Base-by-base conservation (phyloP, 2,888 invertebrate genomes). In the Ormyrus thymus region DNA sequence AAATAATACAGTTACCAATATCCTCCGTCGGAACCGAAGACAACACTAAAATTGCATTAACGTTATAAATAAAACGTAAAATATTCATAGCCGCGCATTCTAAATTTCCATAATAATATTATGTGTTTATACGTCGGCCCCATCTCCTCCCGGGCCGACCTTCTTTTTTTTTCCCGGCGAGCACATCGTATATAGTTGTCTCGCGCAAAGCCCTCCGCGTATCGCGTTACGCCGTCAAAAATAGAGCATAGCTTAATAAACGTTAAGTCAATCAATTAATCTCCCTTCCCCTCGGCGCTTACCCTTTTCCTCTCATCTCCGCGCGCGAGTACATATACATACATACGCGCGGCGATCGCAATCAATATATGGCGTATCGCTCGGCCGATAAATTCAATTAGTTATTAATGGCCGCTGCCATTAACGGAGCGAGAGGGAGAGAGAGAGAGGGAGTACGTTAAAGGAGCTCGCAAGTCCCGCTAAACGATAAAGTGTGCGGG, bases 321-420 rank as follows among this genome's bases (percentile, higher is more conserved):
- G 29, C 29, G 29, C 29, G 29, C 29, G 29, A 29, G 29, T 29
- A 29, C 29, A 29, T 29, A 29, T 29, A 29, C 29, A 29, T 66
- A n/a, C 29, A 45, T 59, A 29, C 29, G 4, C 1, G 29, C 29
- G 72, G 80, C 73, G 78, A 64, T 78, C 77, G 83, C 83, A 85
- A 85, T 85, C 84, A 83, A 82, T 82, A 81, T 83, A 84, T 82
- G 81, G 82, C 82, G 82, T 82, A 81, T 78, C 83, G 51, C 71
- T 15, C 58, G 59, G 64, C 45, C 78, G 83, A 84, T 84, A 83
- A 83, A 86, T 84, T 85, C 86, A 86, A 88, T 88, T 88, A 88
- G 87, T 88, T 87, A 88, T 86, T 84, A 84, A 84, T 87, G 86
- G 86, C 82, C 83, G 84, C 80, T 82, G 85, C 86, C 84, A 88